phyloP scores from a whole-genome alignment of 2,113 vertebrate genomes.

The Kryptolebias marmoratus region DNA sequence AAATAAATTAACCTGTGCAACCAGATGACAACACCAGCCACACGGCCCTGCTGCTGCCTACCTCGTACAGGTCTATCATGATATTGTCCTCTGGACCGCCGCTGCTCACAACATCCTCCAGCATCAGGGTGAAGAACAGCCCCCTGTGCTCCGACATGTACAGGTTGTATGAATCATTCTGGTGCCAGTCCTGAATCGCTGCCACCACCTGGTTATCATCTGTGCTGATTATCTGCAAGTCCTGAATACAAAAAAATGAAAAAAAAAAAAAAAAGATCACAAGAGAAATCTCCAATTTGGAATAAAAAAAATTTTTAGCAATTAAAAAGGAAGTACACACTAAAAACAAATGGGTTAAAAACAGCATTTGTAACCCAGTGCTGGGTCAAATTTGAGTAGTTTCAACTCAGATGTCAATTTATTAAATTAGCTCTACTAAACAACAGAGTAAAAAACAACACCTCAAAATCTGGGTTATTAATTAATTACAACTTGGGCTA shows the following conservation, averaged over 20 bases:
- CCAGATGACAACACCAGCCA: slow-evolving; percentile 9
- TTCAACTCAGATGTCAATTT: too few relatives aligned
- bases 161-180: slow-evolving; percentile 92
- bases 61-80: slow-evolving; percentile 98
- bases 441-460: too few relatives aligned
- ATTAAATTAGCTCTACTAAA: too few relatives aligned
- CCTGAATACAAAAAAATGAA: slow-evolving; percentile 71
- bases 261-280: background rate
- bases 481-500: too few relatives aligned
- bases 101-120: slow-evolving; percentile 92
- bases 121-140: slow-evolving; percentile 89
- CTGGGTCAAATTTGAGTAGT: too few relatives aligned
- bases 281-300: slow-evolving; percentile 5
- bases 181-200: slow-evolving; percentile 94
- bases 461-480: too few relatives aligned
- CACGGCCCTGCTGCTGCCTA: slow-evolving; percentile 70
- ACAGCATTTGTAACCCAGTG: too few relatives aligned
- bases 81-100: slow-evolving; percentile 91
- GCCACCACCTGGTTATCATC: slow-evolving; percentile 95
- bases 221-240: slow-evolving; percentile 95
- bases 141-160: slow-evolving; percentile 92
- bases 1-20: background rate
- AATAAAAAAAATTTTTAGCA: background rate
- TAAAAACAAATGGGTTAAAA: too few relatives aligned
- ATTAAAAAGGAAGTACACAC: background rate